phyloP scores from a whole-genome alignment of 2,888 invertebrate genomes.

The Auanema sp. region DNA sequence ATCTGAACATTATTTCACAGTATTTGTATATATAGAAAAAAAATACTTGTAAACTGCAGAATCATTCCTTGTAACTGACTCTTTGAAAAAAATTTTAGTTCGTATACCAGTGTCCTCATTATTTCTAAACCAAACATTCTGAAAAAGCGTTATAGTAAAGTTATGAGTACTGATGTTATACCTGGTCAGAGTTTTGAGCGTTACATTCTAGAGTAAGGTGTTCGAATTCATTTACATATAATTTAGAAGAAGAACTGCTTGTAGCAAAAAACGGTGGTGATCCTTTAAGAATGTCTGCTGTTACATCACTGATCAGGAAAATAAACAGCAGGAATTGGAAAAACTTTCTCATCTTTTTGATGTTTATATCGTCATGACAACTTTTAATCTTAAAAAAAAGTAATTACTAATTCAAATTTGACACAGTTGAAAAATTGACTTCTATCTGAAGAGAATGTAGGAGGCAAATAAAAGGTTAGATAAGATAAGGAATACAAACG shows the following conservation, averaged over 20 bases:
- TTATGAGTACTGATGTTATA: background rate
- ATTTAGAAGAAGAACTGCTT: background rate
- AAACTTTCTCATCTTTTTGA: background rate
- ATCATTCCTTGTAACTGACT: no score
- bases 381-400: slow-evolving; percentile 2
- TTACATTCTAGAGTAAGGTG: slow-evolving; percentile 9
- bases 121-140: background rate
- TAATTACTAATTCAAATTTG: background rate
- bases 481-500: slow-evolving; percentile 20
- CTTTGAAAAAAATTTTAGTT: background rate
- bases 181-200: slow-evolving; percentile 15
- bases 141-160: background rate
- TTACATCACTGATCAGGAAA: slow-evolving; percentile 6
- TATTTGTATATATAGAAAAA: no score
- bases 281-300: slow-evolving; percentile 13
- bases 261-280: slow-evolving; percentile 12
- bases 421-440: slow-evolving; percentile 1
- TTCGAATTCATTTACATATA: slow-evolving; percentile 8
- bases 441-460: slow-evolving; percentile 2
- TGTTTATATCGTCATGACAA: slow-evolving; percentile 1
- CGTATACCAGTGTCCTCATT: background rate
- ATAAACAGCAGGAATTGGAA: background rate
- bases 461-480: slow-evolving; percentile 9
- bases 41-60: no score
- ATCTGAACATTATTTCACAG: background rate